Evolutionary conservation across 37 sponge, comb jelly and placozoan species (phyloP).

Genomic region (Haliclona indistincta): DNA sequence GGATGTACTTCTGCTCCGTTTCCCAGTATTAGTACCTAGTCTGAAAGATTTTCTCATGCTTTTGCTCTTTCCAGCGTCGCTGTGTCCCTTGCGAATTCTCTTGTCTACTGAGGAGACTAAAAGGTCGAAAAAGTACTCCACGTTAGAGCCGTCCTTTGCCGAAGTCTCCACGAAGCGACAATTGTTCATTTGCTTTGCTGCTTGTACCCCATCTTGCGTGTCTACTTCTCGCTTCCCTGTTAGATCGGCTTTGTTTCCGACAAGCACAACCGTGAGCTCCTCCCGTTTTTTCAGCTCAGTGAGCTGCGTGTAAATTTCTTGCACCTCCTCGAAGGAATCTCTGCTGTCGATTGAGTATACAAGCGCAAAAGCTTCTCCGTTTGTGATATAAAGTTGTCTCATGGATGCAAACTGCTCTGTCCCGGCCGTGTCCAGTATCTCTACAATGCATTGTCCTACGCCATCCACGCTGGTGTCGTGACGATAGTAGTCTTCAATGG

Average conservation of each 20-base stretch:
- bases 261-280: constrained; percentile 56
- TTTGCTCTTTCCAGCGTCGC: neutral
- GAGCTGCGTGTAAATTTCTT: constrained; percentile 69
- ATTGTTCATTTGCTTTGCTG: constrained; percentile 61
- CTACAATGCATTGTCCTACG: constrained; percentile 81
- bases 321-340: constrained; percentile 67
- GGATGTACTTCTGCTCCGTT: constrained; percentile 39
- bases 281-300: constrained; percentile 27
- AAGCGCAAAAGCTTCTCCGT: constrained; percentile 72
- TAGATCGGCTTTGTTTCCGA: constrained; percentile 82
- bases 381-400: constrained; percentile 82
- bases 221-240: constrained; percentile 54
- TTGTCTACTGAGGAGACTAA: constrained; percentile 52
- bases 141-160: constrained; percentile 73
- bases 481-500: constrained; percentile 86
- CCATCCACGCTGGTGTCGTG: constrained; percentile 76
- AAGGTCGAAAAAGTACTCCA: constrained; percentile 61
- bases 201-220: constrained; percentile 50
- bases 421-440: constrained; percentile 83
- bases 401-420: constrained; percentile 88
- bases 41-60: constrained; percentile 35
- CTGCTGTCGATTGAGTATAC: constrained; percentile 78
- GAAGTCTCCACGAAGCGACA: constrained; percentile 79
- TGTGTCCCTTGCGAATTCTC: neutral
- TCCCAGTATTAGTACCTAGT: constrained; percentile 14